These are phyloP conservation scores for Ceratoteleas bidentatus DNA, from an alignment of 1,140 invertebrate species.

Conservation along the genomic window DNA sequence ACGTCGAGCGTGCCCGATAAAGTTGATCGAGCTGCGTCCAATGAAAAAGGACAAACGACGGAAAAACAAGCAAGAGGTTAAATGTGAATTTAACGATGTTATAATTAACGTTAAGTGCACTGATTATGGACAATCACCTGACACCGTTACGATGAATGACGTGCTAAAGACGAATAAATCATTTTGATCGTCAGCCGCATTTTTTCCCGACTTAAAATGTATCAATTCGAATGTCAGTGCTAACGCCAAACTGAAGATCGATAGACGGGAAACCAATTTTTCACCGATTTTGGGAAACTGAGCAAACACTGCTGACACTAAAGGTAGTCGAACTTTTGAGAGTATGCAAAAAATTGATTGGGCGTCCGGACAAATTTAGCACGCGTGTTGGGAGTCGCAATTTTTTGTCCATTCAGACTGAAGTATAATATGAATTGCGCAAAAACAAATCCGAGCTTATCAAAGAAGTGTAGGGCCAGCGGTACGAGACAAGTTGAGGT, in stretches of 20 bases:
- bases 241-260: neutral
- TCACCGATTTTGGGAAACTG: too few relatives aligned
- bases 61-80: conserved; percentile 38
- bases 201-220: conserved; percentile 13
- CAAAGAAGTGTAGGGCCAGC: conserved; percentile 68
- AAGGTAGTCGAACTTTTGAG: too few relatives aligned
- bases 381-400: too few relatives aligned
- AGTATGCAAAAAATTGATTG: neutral
- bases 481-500: conserved; percentile 70
- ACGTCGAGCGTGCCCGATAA: conserved; percentile 22
- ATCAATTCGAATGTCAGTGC: neutral
- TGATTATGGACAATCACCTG: conserved; percentile 41
- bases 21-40: conserved; percentile 13
- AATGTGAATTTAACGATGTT: conserved; percentile 51
- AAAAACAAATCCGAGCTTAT: conserved; percentile 47
- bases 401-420: too few relatives aligned
- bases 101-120: conserved; percentile 56
- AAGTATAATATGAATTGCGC: neutral
- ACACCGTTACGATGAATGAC: conserved; percentile 38
- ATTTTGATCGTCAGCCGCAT: conserved; percentile 30
- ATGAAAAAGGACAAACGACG: conserved; percentile 10
- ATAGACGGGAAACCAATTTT: neutral
- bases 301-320: too few relatives aligned
- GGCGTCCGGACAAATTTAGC: neutral
- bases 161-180: conserved; percentile 45